Evolutionary conservation across 2,113 vertebrate species (phyloP).

Genomic region (Elachura formosa): DNA sequence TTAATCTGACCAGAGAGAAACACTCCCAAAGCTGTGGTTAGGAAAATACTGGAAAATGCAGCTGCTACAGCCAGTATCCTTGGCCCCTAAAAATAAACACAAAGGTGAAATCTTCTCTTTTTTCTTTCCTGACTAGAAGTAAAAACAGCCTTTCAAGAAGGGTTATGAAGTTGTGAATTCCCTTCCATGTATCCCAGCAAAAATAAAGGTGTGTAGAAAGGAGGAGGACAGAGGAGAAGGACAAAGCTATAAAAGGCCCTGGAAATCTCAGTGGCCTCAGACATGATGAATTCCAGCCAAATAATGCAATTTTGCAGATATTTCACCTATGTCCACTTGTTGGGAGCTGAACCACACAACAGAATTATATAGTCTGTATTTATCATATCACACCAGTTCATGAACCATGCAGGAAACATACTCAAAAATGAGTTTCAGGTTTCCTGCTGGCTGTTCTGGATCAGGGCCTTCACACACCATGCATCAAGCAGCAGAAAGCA

Average conservation of each 20-base stretch:
- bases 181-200: background rate
- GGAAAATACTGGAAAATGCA: background rate
- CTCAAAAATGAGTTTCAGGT: background rate
- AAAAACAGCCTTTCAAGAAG: background rate
- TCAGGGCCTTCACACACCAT: background rate
- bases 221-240: accelerated
- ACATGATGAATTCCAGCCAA: background rate
- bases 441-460: background rate
- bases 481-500: background rate
- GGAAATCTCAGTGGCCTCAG: background rate
- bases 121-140: background rate
- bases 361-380: background rate
- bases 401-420: background rate
- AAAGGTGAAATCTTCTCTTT: background rate
- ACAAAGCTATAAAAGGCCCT: background rate
- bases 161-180: background rate
- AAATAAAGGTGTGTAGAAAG: background rate
- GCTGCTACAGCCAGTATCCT: background rate
- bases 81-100: background rate
- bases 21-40: background rate
- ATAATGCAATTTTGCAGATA: background rate
- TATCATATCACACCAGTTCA: background rate
- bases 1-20: background rate
- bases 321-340: background rate
- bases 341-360: accelerated